Percentiles rank a stretch among this genome's conserved stretches.
These are phyloP conservation scores for Drosophila sulfurigaster DNA, from an alignment of 1,140 invertebrate species.

Conservation along the genomic window DNA sequence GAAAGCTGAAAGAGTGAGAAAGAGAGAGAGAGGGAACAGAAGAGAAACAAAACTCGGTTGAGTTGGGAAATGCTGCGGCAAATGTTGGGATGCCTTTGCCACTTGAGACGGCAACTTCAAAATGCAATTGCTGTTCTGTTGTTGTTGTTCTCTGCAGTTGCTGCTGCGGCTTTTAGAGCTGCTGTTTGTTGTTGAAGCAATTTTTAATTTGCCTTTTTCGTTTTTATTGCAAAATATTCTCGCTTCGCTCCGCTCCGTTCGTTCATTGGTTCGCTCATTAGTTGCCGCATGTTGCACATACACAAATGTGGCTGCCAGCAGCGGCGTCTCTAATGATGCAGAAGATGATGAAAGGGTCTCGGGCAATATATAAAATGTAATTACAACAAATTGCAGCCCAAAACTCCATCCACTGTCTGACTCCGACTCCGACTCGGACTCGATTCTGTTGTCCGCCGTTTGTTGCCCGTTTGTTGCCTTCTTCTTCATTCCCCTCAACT, in stretches of 20 bases:
- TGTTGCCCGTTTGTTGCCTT: no score
- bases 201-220: conserved; percentile 56
- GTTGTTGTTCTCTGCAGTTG: conserved; percentile 28
- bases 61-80: conserved; percentile 25
- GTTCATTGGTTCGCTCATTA: conserved; percentile 47
- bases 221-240: conserved; percentile 16
- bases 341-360: conserved; percentile 44
- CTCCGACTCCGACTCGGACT: background rate
- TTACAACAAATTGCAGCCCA: conserved; percentile 64
- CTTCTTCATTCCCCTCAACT: background rate
- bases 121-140: conserved; percentile 68
- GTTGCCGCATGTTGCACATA: conserved; percentile 40
- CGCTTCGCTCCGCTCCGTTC: background rate
- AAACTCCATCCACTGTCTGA: conserved; percentile 11
- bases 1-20: background rate
- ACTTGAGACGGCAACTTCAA: conserved; percentile 78
- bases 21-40: no score
- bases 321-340: conserved; percentile 70
- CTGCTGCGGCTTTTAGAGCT: conserved; percentile 40
- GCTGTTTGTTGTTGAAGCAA: conserved; percentile 59
- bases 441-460: no score
- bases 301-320: background rate
- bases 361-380: conserved; percentile 61
- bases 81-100: conserved; percentile 54
- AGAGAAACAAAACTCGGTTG: background rate